Evolutionary conservation across 2,888 invertebrate species (phyloP), one percentile per base, ranked within the genome.

Genomic region (Drosophila quinaria): DNA sequence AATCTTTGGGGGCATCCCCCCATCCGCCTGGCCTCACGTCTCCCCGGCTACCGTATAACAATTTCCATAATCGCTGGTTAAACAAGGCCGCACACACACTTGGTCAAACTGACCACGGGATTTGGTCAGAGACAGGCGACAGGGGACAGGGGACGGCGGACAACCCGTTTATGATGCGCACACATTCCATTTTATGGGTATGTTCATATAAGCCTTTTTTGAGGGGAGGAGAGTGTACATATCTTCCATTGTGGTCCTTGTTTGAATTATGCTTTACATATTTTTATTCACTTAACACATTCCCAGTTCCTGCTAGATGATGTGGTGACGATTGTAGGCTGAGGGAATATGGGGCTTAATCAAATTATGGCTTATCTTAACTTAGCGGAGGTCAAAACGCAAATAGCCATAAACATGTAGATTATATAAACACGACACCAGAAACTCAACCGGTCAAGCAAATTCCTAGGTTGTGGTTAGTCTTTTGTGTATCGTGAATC

Each of bases 41-140:
- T 49, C 42, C 44, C 60, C 62, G 63, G 50, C 49, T 49, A 19
- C 33, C 41, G 56, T 68, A 72, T 77, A 76, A 84, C 82, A 77
- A 89, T 88, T 87, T 84, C 87, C 87, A 87, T 87, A 89, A 87
- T 87, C 89, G 89, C 56, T 88, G 87, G 84, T 89, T 87, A 87
- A 87, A 87, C 87, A 87, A 89, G 80, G 71, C 78, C 74, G 63
- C 58, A 56, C 55, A 52, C 35, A 71, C 64, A 70, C 69, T 60
- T 71, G 87, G 78, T 73, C 87, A 87, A 83, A 61, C 74, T 86
- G 83, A 78, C 83, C 82, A 64, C 74, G 58, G 41, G 15, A 19
- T 35, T 33, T 42, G 46, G 37, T 4, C 9, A 22, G 19, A n/a
- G n/a, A n/a, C n/a, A n/a, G n/a, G n/a, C n/a, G n/a, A n/a, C 9